These are phyloP conservation scores for Campylomormyrus tamandua DNA, from an alignment of 2,113 vertebrate species.

Conservation along the genomic window DNA sequence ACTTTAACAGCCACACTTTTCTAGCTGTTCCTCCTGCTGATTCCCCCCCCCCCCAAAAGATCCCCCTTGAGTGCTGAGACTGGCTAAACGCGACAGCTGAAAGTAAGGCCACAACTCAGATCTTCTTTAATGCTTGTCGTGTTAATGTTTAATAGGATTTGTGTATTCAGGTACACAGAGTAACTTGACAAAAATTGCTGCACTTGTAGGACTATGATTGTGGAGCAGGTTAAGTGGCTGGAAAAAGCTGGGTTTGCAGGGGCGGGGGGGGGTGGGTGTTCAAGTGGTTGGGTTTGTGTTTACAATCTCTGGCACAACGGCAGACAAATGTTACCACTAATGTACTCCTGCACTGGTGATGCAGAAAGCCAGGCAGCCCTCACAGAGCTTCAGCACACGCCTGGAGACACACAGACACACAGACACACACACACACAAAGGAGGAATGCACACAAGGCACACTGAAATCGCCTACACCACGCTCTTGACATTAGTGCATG, in stretches of 20 bases:
- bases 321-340: constrained; percentile 58
- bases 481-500: background rate
- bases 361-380: constrained; percentile 5
- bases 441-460: background rate
- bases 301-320: constrained; percentile 40
- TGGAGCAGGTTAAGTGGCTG: constrained; percentile 48
- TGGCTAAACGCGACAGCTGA: background rate
- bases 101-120: background rate
- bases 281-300: constrained; percentile 47
- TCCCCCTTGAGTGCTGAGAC: constrained; percentile 5
- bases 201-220: constrained; percentile 51
- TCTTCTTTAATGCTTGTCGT: constrained; percentile 5
- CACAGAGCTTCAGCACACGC: background rate
- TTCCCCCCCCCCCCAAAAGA: no score
- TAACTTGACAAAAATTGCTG: constrained; percentile 61
- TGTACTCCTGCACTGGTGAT: constrained; percentile 26
- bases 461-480: background rate
- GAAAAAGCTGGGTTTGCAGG: constrained; percentile 20
- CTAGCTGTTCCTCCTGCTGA: background rate
- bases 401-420: background rate
- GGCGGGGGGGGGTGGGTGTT: constrained; percentile 35
- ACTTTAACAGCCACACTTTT: background rate
- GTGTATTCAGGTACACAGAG: constrained; percentile 53
- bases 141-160: constrained; percentile 63
- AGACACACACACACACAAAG: constrained; percentile 28